A percentile compares a stretch with the other conserved stretches of the same genome.
Conservation (phyloP, 2,113 vertebrate genomes). For the Stictonetta naevosa region DNA sequence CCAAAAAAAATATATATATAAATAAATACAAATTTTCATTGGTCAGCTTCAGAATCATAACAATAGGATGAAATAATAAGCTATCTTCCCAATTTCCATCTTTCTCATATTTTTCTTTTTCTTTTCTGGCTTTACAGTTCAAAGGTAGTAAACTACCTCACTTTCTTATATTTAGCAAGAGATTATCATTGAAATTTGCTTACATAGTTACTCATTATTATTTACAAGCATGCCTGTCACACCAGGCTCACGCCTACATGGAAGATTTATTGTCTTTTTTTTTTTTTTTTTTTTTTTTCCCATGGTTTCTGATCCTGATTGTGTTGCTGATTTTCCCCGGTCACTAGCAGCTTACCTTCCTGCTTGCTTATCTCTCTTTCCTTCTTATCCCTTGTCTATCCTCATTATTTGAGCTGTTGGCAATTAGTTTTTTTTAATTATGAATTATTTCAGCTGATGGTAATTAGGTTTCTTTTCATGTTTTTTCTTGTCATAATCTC, state of each 20-base stretch:
- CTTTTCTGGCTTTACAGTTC: background rate
- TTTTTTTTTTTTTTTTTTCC: background rate
- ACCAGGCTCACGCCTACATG: background rate
- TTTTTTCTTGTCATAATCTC: background rate
- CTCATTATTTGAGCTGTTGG: background rate
- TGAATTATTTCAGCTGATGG: background rate
- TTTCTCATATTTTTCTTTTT: background rate
- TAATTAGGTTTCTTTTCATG: background rate
- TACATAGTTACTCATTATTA: background rate
- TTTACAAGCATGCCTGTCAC: background rate
- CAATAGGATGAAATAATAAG: background rate
- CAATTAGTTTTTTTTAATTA: background rate
- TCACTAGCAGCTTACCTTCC: background rate
- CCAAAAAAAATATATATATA: too few relatives aligned
- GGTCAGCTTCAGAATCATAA: background rate
- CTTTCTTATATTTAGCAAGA: background rate
- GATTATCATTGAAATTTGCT: background rate
- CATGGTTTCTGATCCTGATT: background rate
- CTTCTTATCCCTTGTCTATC: background rate
- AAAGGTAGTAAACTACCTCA: background rate
- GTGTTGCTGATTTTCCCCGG: background rate
- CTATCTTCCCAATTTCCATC: background rate
- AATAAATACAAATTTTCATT: too few relatives aligned
- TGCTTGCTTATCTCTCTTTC: background rate
- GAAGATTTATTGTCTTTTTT: background rate